Evolutionary conservation across 2,797 vertebrate species (phyloP).

Genomic region (Hafferia zeledoni): DNA sequence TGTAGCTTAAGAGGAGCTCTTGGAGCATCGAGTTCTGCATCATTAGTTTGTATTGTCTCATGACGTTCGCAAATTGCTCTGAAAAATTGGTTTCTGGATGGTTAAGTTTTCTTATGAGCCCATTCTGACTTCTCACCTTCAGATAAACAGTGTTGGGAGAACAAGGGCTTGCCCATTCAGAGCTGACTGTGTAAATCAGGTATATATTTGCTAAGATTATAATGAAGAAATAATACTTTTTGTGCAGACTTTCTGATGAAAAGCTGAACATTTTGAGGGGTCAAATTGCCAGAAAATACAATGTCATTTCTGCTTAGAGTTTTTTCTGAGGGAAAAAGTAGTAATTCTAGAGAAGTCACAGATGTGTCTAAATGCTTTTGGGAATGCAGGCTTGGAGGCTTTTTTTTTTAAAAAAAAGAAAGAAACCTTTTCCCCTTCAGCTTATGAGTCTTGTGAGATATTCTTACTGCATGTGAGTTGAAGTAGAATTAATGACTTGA

Average conservation of each 20-base stretch:
- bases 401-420: not conserved
- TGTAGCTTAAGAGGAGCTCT: not conserved
- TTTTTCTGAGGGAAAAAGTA: not conserved
- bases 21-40: not conserved
- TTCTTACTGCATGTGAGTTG: not conserved
- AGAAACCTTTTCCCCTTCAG: not conserved
- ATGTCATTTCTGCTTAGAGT: not conserved
- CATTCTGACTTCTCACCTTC: not conserved
- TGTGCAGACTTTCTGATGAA: not conserved
- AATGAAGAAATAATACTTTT: not conserved
- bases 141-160: not conserved
- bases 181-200: not conserved
- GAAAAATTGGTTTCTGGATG: not conserved
- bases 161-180: not conserved
- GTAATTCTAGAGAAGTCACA: not conserved
- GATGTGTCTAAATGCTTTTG: not conserved
- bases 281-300: not conserved
- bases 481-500: not conserved
- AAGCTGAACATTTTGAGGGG: not conserved
- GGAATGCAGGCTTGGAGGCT: not conserved
- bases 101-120: not conserved
- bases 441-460: not conserved
- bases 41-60: not conserved
- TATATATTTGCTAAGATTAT: not conserved
- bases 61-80: not conserved